Percentiles rank a stretch among this genome's conserved stretches.
Evolutionary conservation across 2,797 vertebrate genomes (phyloP).

Genomic region (Miichthys miiuy): DNA sequence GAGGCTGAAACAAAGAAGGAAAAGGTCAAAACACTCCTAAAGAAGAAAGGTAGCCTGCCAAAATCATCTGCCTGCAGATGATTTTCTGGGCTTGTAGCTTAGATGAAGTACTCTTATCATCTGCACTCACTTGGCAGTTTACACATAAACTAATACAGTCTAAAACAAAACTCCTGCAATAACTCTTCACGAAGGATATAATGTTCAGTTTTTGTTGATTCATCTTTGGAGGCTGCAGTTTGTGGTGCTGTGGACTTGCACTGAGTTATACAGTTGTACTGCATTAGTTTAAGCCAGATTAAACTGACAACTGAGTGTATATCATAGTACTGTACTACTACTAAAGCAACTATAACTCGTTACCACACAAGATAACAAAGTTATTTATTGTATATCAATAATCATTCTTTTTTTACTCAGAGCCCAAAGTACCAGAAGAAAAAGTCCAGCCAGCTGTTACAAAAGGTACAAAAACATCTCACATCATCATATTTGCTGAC

Average conservation of each 20-base stretch:
- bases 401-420: conserved; percentile 45
- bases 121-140: neutral
- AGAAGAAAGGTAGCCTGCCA: conserved; percentile 70
- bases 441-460: conserved; percentile 47
- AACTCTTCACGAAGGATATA: neutral
- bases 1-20: conserved; percentile 46
- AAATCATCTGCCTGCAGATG: conserved; percentile 21
- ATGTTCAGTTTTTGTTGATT: neutral
- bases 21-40: conserved; percentile 51
- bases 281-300: neutral
- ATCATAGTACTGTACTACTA: neutral
- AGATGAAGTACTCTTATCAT: neutral
- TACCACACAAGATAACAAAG: neutral
- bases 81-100: neutral
- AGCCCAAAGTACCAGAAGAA: conserved; percentile 40
- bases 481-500: conserved; percentile 5
- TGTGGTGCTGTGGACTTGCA: neutral
- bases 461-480: conserved; percentile 40
- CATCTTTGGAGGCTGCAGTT: neutral
- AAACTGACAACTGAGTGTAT: neutral
- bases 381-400: neutral
- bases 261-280: neutral
- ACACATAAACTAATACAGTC: neutral
- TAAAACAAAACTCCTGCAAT: conserved; percentile 4
- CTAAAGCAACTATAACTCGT: neutral